Percentiles rank a stretch among this genome's conserved stretches.
Evolutionary conservation across 2,113 vertebrate species (phyloP).

Genomic region (Thalassarche chlororhynchos): DNA sequence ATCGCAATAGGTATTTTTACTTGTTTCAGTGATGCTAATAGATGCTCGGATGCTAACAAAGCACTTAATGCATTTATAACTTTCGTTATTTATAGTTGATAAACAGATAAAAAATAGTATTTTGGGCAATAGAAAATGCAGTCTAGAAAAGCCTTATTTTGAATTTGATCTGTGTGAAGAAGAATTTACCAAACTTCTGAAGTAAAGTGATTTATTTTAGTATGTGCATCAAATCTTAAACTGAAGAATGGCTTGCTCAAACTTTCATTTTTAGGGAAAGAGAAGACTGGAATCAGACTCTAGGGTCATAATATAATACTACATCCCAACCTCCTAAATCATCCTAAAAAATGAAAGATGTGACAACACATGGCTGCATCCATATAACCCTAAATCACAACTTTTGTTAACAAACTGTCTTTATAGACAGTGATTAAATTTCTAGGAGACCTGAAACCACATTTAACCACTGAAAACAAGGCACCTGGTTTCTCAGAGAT

Average conservation of each 20-base stretch:
- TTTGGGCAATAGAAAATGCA: not conserved
- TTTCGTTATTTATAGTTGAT: not conserved
- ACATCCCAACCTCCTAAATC: not conserved
- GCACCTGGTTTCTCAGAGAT: not conserved
- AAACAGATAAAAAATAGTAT: not conserved
- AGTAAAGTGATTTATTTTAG: not conserved
- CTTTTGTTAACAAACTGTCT: constrained; percentile 49
- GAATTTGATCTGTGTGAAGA: not conserved
- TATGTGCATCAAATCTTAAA: not conserved
- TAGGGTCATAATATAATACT: not conserved
- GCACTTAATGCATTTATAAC: not conserved
- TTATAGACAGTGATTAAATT: constrained; percentile 12
- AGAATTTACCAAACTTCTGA: not conserved
- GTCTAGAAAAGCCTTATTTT: not conserved
- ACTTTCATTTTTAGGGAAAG: not conserved
- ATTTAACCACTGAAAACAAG: not conserved
- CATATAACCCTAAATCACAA: constrained; percentile 25
- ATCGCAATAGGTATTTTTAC: not conserved
- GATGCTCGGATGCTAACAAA: not conserved
- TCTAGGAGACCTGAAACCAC: not conserved
- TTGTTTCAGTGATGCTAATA: not conserved
- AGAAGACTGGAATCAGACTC: not conserved
- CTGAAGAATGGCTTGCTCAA: not conserved
- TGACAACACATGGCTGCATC: not conserved
- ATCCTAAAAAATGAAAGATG: not conserved